A percentile compares a stretch with the other conserved stretches of the same genome.
These are phyloP conservation scores for Cephus sareptanus DNA, from an alignment of 2,888 invertebrate genomes.

Conservation along the genomic window DNA sequence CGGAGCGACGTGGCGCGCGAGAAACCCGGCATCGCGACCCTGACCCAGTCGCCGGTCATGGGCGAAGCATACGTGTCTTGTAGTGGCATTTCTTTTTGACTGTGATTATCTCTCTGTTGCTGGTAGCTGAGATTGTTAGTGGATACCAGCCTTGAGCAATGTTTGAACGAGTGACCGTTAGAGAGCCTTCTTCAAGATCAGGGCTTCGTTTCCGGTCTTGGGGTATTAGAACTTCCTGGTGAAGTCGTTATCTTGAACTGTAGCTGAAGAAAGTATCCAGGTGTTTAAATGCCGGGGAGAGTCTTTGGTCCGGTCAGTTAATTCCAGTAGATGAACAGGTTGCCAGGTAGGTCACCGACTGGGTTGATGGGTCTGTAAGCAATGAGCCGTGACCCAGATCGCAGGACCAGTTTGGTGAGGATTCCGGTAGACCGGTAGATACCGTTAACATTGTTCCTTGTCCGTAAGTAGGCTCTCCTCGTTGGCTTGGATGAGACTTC, in stretches of 20 bases:
- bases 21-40: slow-evolving; percentile 41
- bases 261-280: slow-evolving; percentile 39
- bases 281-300: neutral
- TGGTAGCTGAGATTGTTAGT: too few relatives aligned
- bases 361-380: slow-evolving; percentile 38
- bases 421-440: slow-evolving; percentile 46
- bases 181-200: too few relatives aligned
- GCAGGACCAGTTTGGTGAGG: slow-evolving; percentile 56
- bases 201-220: too few relatives aligned
- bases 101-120: too few relatives aligned
- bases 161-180: too few relatives aligned
- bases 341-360: slow-evolving; percentile 56
- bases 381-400: slow-evolving; percentile 57
- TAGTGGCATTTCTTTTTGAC: too few relatives aligned
- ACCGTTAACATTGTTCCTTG: slow-evolving; percentile 59
- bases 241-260: too few relatives aligned
- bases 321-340: too few relatives aligned
- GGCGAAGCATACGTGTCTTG: too few relatives aligned
- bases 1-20: slow-evolving; percentile 7
- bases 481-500: neutral
- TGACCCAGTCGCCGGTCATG: slow-evolving; percentile 47
- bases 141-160: too few relatives aligned
- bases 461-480: slow-evolving; percentile 46
- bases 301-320: too few relatives aligned
- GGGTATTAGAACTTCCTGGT: too few relatives aligned